phyloP scores from a whole-genome alignment of 1,140 invertebrate genomes.

The Dryas iulia region DNA sequence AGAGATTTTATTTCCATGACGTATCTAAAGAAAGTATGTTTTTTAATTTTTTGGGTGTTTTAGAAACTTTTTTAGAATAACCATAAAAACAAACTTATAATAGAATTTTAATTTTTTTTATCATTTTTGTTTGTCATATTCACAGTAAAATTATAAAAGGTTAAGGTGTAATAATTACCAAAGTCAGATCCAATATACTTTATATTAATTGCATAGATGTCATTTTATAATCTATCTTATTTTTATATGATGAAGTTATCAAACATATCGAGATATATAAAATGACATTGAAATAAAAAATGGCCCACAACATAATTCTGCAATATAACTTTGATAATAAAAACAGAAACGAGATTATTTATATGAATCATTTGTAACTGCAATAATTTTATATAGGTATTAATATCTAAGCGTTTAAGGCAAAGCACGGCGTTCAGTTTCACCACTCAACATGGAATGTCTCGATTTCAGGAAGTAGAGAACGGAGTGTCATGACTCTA shows the following conservation, averaged over 20 bases:
- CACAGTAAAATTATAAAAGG: no score
- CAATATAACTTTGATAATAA: neutral
- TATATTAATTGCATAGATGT: no score
- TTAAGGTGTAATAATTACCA: no score
- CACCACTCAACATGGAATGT: no score
- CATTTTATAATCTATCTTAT: no score
- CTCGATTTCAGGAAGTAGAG: no score
- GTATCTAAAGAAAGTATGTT: conserved; percentile 19
- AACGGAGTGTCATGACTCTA: no score
- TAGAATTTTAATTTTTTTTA: neutral
- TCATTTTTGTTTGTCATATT: neutral
- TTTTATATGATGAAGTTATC: neutral
- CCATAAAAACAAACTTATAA: neutral
- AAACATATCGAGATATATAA: neutral
- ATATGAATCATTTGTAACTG: neutral
- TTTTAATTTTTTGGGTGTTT: neutral
- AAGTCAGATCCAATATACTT: no score
- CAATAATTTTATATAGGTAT: no score
- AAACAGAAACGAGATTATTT: neutral
- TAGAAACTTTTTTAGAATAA: neutral
- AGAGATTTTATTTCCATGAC: conserved; percentile 7
- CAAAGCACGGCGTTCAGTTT: no score
- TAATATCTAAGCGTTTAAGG: no score
- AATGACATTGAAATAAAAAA: neutral
- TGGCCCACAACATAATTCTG: neutral